Base-by-base conservation (phyloP, 1,140 invertebrate genomes). In the Triops cancriformis region DNA sequence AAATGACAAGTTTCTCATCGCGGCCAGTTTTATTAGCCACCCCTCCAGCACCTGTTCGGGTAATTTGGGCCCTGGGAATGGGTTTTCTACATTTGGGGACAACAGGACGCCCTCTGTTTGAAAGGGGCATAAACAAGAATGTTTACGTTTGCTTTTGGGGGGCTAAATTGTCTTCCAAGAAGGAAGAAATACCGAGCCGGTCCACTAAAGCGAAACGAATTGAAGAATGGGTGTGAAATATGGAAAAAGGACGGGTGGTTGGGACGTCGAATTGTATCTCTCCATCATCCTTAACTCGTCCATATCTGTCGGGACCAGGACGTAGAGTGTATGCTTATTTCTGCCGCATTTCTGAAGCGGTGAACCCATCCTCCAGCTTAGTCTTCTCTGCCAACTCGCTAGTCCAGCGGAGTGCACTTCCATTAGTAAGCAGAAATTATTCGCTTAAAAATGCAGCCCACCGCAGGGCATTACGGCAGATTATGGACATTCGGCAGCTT, bases 251-350 rank as follows among this genome's bases (percentile, higher is more conserved):
- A 64, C 14, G 18, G 14, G 23, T 64, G 23, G 14, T 23, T 12
- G 51, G 18, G 23, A 37, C 31, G 51, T 9, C 51, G 51, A 64
- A 64, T 64, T 64, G 51, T 23, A 64, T 64, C 51, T 64, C 10
- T 64, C 51, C 51, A 64, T 64, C 51, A 64, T 64, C 51, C 51
- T 64, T 64, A 64, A 64, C 23, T 64, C 51, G 51, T 64, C 51
- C 51, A 64, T 64, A n/a, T 64, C 51, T 64, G 51, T 64, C 51
- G 14, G 51, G 10, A n/a, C 10, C 51, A 64, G 51, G 18, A 64
- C 51, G 51, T 7, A 64, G 51, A 64, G 51, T n/a, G 51, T 64
- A 64, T 64, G 51, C 23, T 64, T 64, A 64, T 64, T 64, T 23
- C 14, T 64, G 1, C 23, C 14, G 9, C 1, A 64, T 64, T 23